These are phyloP conservation scores for Tetrapedia diversipes DNA, from an alignment of 2,888 invertebrate species.

Conservation along the genomic window DNA sequence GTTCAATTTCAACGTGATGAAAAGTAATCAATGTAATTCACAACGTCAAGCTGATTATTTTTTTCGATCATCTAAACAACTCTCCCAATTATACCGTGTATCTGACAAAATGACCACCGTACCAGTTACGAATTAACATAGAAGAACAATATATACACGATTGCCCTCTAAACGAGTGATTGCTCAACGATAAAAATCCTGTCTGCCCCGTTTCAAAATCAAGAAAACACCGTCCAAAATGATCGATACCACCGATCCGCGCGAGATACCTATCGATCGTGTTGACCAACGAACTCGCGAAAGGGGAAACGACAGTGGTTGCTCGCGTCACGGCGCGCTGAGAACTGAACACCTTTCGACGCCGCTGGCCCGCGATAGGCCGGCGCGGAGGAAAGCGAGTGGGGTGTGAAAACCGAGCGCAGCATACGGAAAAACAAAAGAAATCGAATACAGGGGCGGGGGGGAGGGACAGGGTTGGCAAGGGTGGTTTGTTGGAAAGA, in stretches of 20 bases:
- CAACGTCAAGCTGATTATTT: too few species aligned
- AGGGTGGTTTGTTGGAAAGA: background rate
- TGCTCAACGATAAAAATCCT: background rate
- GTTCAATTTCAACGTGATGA: too few species aligned
- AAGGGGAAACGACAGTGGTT: slow-evolving; percentile 3
- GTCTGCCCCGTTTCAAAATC: too few species aligned
- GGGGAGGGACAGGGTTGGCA: background rate
- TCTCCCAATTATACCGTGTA: too few species aligned
- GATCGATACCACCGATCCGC: background rate
- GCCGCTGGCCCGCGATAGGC: slow-evolving; percentile 28
- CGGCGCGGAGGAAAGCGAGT: slow-evolving; percentile 17
- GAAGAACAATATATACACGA: too few species aligned
- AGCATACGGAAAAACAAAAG: slow-evolving; percentile 24
- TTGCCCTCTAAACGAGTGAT: too few species aligned
- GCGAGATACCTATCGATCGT: background rate
- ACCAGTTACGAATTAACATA: too few species aligned
- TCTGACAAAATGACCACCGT: too few species aligned
- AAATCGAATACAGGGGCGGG: background rate
- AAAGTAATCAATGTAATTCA: too few species aligned
- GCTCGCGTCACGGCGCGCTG: slow-evolving; percentile 58
- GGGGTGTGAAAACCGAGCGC: too few species aligned
- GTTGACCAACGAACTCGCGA: background rate
- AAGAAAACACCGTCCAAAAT: background rate
- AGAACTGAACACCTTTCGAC: slow-evolving; percentile 57
- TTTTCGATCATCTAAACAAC: too few species aligned